A percentile compares a stretch with the other conserved stretches of the same genome.
These are phyloP conservation scores for Nothura maculosa DNA, from an alignment of 2,797 vertebrate genomes.

Conservation along the genomic window DNA sequence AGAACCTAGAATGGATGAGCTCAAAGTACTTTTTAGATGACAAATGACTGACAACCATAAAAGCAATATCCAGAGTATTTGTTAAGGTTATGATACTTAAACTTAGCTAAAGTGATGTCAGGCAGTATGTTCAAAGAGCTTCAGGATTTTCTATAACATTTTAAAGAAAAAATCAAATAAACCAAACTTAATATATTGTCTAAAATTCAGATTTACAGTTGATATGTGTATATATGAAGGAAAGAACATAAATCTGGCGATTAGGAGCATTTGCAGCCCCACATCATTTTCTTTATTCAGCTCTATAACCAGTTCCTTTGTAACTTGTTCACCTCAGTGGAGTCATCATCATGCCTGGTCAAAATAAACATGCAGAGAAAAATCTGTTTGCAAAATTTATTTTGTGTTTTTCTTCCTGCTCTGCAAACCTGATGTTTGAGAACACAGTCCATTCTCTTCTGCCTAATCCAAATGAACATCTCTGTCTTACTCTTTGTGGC, in stretches of 20 bases:
- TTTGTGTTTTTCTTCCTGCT: neutral
- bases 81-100: slow-evolving; percentile 28
- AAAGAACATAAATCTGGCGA: neutral
- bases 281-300: neutral
- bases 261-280: neutral
- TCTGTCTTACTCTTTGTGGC: neutral
- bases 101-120: slow-evolving; percentile 4
- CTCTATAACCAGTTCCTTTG: neutral
- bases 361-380: neutral
- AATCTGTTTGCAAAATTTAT: neutral
- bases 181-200: slow-evolving; percentile 24
- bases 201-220: slow-evolving; percentile 33
- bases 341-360: neutral
- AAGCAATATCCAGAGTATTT: slow-evolving; percentile 31
- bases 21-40: slow-evolving; percentile 36
- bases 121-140: neutral
- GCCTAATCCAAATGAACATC: neutral
- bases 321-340: neutral
- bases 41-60: neutral
- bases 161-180: neutral
- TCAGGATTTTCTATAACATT: neutral
- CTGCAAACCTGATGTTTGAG: neutral
- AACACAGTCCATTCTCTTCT: slow-evolving; percentile 10
- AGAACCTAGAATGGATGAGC: slow-evolving; percentile 11
- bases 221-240: neutral